Percentiles rank a stretch among this genome's conserved stretches.
These are phyloP conservation scores for Nasonia longicornis DNA, from an alignment of 1,140 invertebrate genomes.

Conservation along the genomic window DNA sequence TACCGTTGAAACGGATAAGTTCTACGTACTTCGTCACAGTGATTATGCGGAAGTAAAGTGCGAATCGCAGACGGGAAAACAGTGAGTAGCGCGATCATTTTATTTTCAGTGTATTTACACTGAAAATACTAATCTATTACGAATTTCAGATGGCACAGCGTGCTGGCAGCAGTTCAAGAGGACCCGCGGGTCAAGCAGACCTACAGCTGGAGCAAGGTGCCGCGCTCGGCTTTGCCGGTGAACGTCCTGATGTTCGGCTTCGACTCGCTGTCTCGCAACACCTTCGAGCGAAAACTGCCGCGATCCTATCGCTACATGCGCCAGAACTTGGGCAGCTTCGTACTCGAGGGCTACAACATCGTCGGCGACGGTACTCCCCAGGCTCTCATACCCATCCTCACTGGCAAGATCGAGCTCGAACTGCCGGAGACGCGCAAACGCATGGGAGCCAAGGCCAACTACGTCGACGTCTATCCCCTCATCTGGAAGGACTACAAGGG, in stretches of 20 bases:
- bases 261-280: slow-evolving; percentile 90
- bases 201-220: slow-evolving; percentile 69
- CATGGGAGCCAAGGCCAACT: slow-evolving; percentile 73
- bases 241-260: slow-evolving; percentile 92
- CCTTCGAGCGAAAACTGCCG: slow-evolving; percentile 88
- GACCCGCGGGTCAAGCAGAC: slow-evolving; percentile 66
- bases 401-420: slow-evolving; percentile 89
- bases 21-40: slow-evolving; percentile 73
- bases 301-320: slow-evolving; percentile 83
- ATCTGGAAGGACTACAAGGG: slow-evolving; percentile 83
- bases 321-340: slow-evolving; percentile 75
- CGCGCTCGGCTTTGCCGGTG: slow-evolving; percentile 69
- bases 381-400: slow-evolving; percentile 91
- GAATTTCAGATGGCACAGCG: slow-evolving; percentile 71
- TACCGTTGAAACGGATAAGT: slow-evolving; percentile 69
- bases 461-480: slow-evolving; percentile 85
- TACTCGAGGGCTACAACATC: slow-evolving; percentile 90
- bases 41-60: slow-evolving; percentile 78
- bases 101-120: background rate
- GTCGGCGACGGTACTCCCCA: slow-evolving; percentile 95
- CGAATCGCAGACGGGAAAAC: slow-evolving; percentile 67
- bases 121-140: slow-evolving; percentile 20
- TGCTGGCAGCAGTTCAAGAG: slow-evolving; percentile 71
- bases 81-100: slow-evolving; percentile 59
- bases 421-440: slow-evolving; percentile 87